Percentiles rank a stretch among this genome's conserved stretches.
These are phyloP conservation scores for Styela clava DNA, from an alignment of 23 tunicate species.

Conservation along the genomic window DNA sequence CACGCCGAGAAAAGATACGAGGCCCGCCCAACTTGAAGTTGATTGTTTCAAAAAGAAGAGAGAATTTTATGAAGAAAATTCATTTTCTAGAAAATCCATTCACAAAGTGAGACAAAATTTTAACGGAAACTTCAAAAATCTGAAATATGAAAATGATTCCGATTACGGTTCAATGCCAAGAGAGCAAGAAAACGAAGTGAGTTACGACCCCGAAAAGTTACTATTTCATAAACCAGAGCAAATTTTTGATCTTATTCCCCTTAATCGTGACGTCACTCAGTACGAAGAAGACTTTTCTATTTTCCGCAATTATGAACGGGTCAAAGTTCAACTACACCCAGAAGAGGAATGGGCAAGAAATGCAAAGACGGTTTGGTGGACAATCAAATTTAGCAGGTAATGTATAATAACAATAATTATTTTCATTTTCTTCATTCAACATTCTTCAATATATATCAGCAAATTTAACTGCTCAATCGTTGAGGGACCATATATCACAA, in stretches of 20 bases:
- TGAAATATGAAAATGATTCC: conserved; percentile 14
- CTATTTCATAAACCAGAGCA: background rate
- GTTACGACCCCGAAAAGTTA: background rate
- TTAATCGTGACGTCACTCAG: background rate
- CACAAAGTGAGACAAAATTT: background rate
- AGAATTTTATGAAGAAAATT: background rate
- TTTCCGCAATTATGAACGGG: background rate
- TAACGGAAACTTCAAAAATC: background rate
- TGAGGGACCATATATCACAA: too few relatives aligned
- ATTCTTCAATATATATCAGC: too few relatives aligned
- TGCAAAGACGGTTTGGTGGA: conserved; percentile 54
- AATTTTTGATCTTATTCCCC: background rate
- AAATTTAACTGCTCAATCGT: too few relatives aligned
- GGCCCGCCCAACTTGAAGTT: conserved; percentile 9
- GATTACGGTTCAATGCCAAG: conserved; percentile 22
- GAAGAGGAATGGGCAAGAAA: conserved; percentile 70
- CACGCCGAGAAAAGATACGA: background rate
- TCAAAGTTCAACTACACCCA: conserved; percentile 31
- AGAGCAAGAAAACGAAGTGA: background rate
- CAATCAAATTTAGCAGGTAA: conserved; percentile 48
- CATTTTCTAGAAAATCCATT: background rate
- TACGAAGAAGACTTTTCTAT: background rate
- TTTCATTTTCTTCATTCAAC: too few relatives aligned
- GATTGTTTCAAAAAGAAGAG: conserved; percentile 20
- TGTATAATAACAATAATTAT: background rate